Evolutionary conservation across 2,113 vertebrate genomes (phyloP), one percentile per base, ranked within the genome.

Genomic region (Kryptolebias marmoratus): DNA sequence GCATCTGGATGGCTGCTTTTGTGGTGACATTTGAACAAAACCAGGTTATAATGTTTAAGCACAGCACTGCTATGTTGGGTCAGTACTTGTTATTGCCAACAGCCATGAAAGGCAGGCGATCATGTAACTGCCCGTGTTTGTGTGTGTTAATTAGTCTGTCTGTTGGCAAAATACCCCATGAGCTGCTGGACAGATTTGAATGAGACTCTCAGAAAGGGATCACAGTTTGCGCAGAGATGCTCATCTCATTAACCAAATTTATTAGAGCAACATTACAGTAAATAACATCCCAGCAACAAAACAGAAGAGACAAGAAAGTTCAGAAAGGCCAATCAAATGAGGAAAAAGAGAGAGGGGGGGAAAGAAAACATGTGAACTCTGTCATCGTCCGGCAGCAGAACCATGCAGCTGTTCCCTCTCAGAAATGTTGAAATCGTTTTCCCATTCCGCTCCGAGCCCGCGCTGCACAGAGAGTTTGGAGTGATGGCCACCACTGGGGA

Each of bases 391-490:
- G 68, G 18, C 76, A 66, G 65, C 79, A 81, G 77, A 80, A n/a
- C 1, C 28, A 63, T 76, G 82, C 88, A 90, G 87, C 90, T 91
- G 88, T 86, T 90, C 80, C 58, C 73, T 56, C 72, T 84, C 74
- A 75, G 73, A 73, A 81, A 81, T 88, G 80, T 77, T 81, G 78
- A 85, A 89, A 87, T 81, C 39, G 22, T 82, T 84, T 82, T 69
- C 76, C 80, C 80, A 73, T 74, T 81, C 77, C 68, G 61, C 79
- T 71, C 48, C 31, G 62, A 12, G 27, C 71, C 64, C 42, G n/a
- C 56, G 60, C 42, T 66, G 77, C 66, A 79, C 73, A 72, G 76
- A 77, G 65, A 79, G 77, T 77, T 84, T 77, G 75, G 77, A 88
- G 78, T 83, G 81, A 78, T 59, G 75, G 82, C 82, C 87, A 83